Base-by-base conservation (phyloP, 2,797 vertebrate genomes). In the Crypturellus tataupa region DNA sequence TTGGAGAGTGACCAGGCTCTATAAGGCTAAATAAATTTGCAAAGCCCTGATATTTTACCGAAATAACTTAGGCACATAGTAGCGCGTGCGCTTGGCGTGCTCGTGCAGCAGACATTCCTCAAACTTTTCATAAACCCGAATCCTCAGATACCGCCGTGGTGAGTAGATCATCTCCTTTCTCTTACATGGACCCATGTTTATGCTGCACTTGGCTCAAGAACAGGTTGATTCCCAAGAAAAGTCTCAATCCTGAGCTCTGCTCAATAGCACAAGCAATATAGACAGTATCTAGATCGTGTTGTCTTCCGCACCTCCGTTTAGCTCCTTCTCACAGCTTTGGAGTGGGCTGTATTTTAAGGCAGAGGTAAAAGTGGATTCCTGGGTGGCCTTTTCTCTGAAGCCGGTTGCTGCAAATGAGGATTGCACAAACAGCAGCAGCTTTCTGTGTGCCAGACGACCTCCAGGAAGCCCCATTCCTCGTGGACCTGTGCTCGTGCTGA, bases 11-110 rank as follows among this genome's bases (percentile, higher is more conserved):
- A 47, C 40, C 23, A 4, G 37, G 39, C 27, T 40, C 4, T 33
- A 3, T 19, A 13, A 59, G 37, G n/a, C 40, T 84, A n/a, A 76
- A 6, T 51, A 53, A 56, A 37, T n/a, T 46, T 5, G 19, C 21
- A 49, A 63, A 23, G 4, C 53, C 75, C 56, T 23, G 23, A 20
- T 31, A 5, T 44, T 56, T 78, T 10, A 31, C 55, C 71, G n/a
- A 19, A 56, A 29, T 40, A 64, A 19, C 10, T 20, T 44, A 21
- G 12, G 10, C 6, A 5, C 15, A 7, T 39, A 24, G 25, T 24
- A 3, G 13, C 35, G 5, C 1, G 2, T 0, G 0, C 7, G 4
- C 21, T 71, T 58, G 8, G 7, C 27, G 46, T 35, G 12, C 33
- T 33, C 42, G 35, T 84, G n/a, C 39, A 64, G 24, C 68, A 47